Evolutionary conservation across 2,888 invertebrate genomes (phyloP), one percentile per base, ranked within the genome.

Genomic region (Hermaeophaga mercurialis): DNA sequence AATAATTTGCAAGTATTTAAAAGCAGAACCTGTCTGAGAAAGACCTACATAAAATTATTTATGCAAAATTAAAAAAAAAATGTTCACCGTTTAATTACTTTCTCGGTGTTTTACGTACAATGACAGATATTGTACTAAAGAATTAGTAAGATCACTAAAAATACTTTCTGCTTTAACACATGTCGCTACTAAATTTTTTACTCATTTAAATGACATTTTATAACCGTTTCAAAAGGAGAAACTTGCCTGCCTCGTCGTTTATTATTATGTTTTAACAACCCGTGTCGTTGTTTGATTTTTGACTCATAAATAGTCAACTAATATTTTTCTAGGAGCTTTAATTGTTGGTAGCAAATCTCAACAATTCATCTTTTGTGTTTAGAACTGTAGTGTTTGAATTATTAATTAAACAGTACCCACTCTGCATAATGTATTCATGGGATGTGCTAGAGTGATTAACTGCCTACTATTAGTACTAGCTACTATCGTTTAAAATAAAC

Each of bases 271-370:
- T 19, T 18, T 39, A 39, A 39, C 1, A 22, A 12, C 15, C 39
- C 31, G 11, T 31, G 14, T 22, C 39, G 11, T 19, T 39, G 22
- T 39, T 39, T 22, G 39, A n/a, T 39, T 39, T 19, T 19, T 38
- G 17, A 19, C 19, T 39, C 12, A 12, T 39, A 39, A 39, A 19
- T 39, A 38, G 11, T 39, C 12, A 19, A 22, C 39, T 11, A 39
- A 39, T 22, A 19, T 39, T 39, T 39, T 18, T 39, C 19, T 39
- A 15, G 12, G 19, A 39, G 39, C 19, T 39, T 39, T 22, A 15
- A 39, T 39, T 39, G 12, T 22, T 18, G 19, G 22, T 19, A 38
- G 38, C 38, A 19, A 17, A 38, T 15, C 19, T 38, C 38, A 39
- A 39, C 19, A 39, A 39, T 38, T 1, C 3, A 22, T 39, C 17